Conservation (phyloP, 2,113 vertebrate genomes). For the Passer montanus region DNA sequence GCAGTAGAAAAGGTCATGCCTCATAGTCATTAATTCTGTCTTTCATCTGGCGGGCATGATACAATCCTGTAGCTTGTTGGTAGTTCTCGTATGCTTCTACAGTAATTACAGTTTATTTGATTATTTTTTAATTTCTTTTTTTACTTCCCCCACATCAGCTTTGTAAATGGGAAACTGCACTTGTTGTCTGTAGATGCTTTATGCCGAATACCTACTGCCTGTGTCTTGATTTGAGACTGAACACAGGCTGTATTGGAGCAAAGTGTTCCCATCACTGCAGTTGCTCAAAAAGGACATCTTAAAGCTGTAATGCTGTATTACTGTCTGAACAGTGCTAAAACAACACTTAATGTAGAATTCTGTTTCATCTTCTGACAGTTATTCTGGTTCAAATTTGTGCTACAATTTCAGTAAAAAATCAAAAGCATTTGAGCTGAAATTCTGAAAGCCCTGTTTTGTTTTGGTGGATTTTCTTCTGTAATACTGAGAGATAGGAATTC, state of each 20-base stretch:
- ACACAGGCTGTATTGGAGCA: neutral
- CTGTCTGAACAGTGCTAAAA: neutral
- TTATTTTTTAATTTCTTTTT: neutral
- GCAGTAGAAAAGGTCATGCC: neutral
- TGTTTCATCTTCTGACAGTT: neutral
- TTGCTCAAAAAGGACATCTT: neutral
- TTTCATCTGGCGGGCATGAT: neutral
- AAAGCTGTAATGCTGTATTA: neutral
- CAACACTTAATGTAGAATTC: neutral
- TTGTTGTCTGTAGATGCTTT: neutral
- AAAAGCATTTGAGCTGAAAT: neutral
- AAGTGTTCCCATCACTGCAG: neutral
- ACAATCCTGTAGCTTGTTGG: neutral
- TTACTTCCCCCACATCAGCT: neutral
- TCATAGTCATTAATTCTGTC: neutral
- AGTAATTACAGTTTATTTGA: neutral
- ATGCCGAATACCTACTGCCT: neutral
- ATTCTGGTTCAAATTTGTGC: neutral
- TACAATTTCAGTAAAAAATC: neutral
- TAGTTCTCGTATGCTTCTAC: neutral
- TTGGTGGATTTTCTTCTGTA: neutral
- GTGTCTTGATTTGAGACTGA: neutral
- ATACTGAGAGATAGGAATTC: neutral
- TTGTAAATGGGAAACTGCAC: neutral
- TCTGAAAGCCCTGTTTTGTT: neutral